Percentiles rank a stretch among this genome's conserved stretches.
phyloP scores from a whole-genome alignment of 2,888 invertebrate species.

The Scaptomyza reducta region DNA sequence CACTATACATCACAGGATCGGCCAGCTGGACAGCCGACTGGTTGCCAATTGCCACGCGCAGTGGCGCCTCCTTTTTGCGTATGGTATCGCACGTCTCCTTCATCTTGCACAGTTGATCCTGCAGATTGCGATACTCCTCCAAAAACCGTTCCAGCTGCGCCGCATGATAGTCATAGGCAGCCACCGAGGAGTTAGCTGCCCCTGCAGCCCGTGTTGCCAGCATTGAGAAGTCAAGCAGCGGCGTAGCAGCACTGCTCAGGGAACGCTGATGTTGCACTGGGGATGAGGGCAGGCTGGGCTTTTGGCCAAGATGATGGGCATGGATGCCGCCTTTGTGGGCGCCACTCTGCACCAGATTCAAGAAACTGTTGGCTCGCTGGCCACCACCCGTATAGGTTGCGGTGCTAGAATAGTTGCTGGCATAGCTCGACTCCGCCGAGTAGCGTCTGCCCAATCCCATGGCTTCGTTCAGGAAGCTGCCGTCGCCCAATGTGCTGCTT shows the following conservation, averaged over 20 bases:
- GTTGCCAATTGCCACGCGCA: constrained; percentile 77
- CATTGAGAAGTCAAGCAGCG: constrained; percentile 80
- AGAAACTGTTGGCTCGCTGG: constrained; percentile 88
- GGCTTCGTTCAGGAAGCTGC: constrained; percentile 86
- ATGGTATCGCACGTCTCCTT: constrained; percentile 91
- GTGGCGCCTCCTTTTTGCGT: constrained; percentile 84
- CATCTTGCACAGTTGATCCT: constrained; percentile 92
- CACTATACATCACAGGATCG: constrained; percentile 84
- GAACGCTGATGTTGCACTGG: constrained; percentile 85
- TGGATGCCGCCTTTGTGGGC: constrained; percentile 68
- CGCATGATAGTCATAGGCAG: constrained; percentile 90
- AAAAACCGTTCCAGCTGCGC: constrained; percentile 91
- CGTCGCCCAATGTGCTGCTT: constrained; percentile 88
- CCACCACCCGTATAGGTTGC: constrained; percentile 81
- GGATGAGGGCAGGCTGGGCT: constrained; percentile 88
- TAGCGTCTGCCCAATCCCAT: constrained; percentile 84
- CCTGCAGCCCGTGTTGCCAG: constrained; percentile 77
- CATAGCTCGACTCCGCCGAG: constrained; percentile 85
- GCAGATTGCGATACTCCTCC: constrained; percentile 91
- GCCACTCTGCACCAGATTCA: constrained; percentile 87
- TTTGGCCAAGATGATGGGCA: constrained; percentile 78
- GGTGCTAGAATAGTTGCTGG: constrained; percentile 76
- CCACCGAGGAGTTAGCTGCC: constrained; percentile 85
- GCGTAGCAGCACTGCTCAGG: constrained; percentile 83
- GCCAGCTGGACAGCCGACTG: constrained; percentile 82